phyloP scores from a whole-genome alignment of 2,888 invertebrate genomes.

The Chymomyza amoena region DNA sequence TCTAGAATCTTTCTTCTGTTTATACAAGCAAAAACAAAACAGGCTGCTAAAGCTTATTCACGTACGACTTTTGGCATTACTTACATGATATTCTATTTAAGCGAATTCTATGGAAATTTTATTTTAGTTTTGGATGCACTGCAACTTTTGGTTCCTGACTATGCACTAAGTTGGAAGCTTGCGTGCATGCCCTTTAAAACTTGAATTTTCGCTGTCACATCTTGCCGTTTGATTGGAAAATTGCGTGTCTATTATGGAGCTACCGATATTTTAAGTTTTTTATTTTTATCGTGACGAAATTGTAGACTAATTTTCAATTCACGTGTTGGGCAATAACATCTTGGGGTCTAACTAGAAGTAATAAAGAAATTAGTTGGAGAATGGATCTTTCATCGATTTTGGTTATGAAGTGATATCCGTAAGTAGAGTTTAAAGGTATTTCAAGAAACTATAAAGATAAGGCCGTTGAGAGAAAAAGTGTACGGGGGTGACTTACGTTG shows the following conservation, averaged over 20 bases:
- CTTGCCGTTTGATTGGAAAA: slow-evolving; percentile 47
- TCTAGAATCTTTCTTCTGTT: too few species aligned
- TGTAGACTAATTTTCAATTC: background rate
- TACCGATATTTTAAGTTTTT: background rate
- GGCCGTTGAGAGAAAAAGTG: too few species aligned
- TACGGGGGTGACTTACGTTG: too few species aligned
- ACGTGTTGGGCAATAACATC: background rate
- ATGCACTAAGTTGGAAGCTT: slow-evolving; percentile 43
- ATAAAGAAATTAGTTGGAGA: background rate
- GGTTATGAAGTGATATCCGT: too few species aligned
- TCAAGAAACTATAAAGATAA: too few species aligned
- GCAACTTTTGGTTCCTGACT: slow-evolving; percentile 33
- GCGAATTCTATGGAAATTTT: background rate
- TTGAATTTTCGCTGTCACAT: slow-evolving; percentile 26
- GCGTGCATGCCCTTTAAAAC: slow-evolving; percentile 57
- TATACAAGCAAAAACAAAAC: background rate
- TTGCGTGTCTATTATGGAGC: slow-evolving; percentile 41
- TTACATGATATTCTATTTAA: slow-evolving; percentile 1
- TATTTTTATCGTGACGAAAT: background rate
- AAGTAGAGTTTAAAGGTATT: too few species aligned
- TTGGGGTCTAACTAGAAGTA: background rate
- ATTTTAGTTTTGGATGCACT: slow-evolving; percentile 17
- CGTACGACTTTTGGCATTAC: slow-evolving; percentile 1
- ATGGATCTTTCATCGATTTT: too few species aligned
- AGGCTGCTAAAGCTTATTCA: background rate